Evolutionary conservation across 2,888 invertebrate species (phyloP).

Genomic region (Sisyra nigra): DNA sequence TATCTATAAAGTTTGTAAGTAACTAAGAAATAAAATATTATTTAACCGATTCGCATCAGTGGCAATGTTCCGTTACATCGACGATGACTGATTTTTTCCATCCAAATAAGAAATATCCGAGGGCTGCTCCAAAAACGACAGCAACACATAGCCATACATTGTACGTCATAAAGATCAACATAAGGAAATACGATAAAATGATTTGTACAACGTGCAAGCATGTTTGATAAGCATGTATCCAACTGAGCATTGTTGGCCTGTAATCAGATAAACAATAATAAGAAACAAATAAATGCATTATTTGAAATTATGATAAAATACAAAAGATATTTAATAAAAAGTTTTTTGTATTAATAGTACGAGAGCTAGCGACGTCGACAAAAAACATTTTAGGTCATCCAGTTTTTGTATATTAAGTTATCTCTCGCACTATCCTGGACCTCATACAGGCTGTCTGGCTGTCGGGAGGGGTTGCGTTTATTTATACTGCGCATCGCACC

Average conservation of each 20-base stretch:
- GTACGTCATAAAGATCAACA: conserved; percentile 96
- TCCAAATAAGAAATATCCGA: conserved; percentile 88
- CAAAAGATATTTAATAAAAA: neutral
- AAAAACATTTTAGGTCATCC: too few relatives aligned
- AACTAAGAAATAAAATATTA: too few relatives aligned
- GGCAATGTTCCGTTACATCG: conserved; percentile 91
- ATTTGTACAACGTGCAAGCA: conserved; percentile 79
- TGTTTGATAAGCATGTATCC: conserved; percentile 74
- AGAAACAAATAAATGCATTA: neutral
- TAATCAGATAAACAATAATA: conserved; percentile 19
- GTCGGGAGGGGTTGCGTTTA: too few relatives aligned
- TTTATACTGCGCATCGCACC: too few relatives aligned
- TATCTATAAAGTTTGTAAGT: conserved; percentile 4
- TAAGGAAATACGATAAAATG: conserved; percentile 79
- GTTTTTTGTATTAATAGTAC: too few relatives aligned
- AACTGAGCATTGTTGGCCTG: conserved; percentile 74
- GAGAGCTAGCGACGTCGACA: too few relatives aligned
- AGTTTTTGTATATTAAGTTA: too few relatives aligned
- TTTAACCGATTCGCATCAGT: conserved; percentile 33
- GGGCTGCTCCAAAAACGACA: conserved; percentile 74
- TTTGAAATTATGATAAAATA: neutral
- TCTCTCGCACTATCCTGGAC: too few relatives aligned
- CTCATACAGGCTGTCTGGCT: too few relatives aligned
- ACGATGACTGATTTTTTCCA: conserved; percentile 90
- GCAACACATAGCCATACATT: conserved; percentile 87